phyloP scores from a whole-genome alignment of 2,113 vertebrate species.

The Gavialis gangeticus region DNA sequence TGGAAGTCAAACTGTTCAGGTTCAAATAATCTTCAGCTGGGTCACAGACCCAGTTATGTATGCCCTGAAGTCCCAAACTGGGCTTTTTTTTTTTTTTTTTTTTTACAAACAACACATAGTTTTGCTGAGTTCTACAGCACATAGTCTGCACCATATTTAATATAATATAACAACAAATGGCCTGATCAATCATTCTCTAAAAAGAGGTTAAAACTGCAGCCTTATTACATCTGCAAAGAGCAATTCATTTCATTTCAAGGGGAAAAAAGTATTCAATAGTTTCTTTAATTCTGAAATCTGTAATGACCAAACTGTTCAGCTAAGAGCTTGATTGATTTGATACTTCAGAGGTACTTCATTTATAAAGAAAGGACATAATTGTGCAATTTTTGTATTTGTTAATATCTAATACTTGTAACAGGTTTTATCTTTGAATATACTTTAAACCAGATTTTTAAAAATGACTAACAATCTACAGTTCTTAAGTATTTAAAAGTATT shows the following conservation, averaged over 20 bases:
- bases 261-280: background rate
- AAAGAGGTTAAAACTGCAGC: background rate
- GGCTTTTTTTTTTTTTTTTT: background rate
- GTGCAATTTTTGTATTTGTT: background rate
- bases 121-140: background rate
- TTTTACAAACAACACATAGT: background rate
- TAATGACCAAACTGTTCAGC: background rate
- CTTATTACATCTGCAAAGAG: background rate
- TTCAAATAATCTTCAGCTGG: background rate
- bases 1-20: background rate
- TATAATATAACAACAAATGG: background rate
- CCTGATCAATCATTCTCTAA: background rate
- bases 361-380: background rate
- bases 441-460: background rate
- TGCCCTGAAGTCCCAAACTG: background rate
- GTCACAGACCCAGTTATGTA: background rate
- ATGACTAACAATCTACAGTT: too few relatives aligned
- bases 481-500: background rate
- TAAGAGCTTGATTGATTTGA: too few relatives aligned
- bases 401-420: accelerated
- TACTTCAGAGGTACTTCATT: background rate
- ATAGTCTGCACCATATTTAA: background rate
- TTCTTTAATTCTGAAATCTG: background rate
- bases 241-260: background rate
- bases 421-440: background rate